phyloP scores from a whole-genome alignment of 2,113 vertebrate genomes.

The Sialia sialis region DNA sequence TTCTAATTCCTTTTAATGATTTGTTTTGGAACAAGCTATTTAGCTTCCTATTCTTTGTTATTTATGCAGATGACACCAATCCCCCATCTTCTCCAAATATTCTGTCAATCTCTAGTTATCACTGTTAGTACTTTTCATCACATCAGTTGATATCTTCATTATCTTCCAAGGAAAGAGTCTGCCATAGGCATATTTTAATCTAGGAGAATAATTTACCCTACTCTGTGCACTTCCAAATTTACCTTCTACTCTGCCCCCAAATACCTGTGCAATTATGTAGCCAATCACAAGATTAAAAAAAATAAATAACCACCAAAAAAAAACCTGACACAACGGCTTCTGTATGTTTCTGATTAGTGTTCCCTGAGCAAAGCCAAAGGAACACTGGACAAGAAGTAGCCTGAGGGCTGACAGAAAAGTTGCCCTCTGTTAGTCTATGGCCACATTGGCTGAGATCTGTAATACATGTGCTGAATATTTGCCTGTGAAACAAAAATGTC shows the following conservation, averaged over 20 bases:
- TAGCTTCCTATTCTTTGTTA: background rate
- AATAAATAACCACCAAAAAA: background rate
- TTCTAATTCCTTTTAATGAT: constrained; percentile 17
- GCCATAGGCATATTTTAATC: background rate
- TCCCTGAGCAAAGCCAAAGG: constrained; percentile 11
- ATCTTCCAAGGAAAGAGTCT: background rate
- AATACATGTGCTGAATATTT: background rate
- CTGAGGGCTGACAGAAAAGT: background rate
- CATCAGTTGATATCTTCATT: background rate
- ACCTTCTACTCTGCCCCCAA: background rate
- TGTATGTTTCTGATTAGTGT: background rate
- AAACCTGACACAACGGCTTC: background rate
- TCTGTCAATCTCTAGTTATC: background rate
- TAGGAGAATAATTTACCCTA: background rate
- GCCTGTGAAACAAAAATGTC: background rate
- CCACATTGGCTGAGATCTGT: background rate
- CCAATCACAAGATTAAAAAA: background rate
- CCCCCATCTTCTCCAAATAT: background rate
- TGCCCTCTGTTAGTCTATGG: background rate
- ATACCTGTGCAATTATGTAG: background rate
- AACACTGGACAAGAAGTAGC: background rate
- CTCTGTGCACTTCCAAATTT: background rate
- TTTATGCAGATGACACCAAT: background rate
- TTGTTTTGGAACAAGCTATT: background rate
- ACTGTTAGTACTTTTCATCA: background rate